A percentile compares a stretch with the other conserved stretches of the same genome.
Evolutionary conservation across 1,140 invertebrate genomes (phyloP).

Genomic region (Drosophila quadrilineata): DNA sequence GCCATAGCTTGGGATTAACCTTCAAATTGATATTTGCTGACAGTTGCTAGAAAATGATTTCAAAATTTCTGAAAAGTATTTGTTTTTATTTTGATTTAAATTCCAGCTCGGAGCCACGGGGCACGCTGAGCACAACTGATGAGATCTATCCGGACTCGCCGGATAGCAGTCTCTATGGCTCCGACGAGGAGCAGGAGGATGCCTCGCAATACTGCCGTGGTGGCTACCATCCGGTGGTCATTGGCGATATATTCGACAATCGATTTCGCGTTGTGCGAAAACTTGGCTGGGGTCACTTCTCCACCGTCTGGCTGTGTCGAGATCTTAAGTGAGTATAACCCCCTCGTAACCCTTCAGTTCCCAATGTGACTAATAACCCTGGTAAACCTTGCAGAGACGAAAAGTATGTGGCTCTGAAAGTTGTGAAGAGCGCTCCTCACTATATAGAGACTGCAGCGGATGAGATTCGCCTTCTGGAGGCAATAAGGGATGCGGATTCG

Average conservation of each 20-base stretch:
- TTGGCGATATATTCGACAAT: constrained; percentile 96
- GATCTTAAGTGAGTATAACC: constrained; percentile 85
- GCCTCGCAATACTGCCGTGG: constrained; percentile 96
- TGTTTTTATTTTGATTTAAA: constrained; percentile 1
- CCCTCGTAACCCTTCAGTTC: neutral
- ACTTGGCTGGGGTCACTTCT: constrained; percentile 99
- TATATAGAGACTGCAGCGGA: constrained; percentile 99
- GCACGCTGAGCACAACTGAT: constrained; percentile 72
- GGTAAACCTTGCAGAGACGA: constrained; percentile 90
- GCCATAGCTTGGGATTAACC: neutral
- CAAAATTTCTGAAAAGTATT: too few relatives aligned
- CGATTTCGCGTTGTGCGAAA: constrained; percentile 98
- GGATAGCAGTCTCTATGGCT: constrained; percentile 79
- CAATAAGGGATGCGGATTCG: constrained; percentile 95
- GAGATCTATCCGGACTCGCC: constrained; percentile 79
- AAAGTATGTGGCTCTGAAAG: constrained; percentile 98
- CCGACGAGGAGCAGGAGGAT: constrained; percentile 97
- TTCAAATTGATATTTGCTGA: too few relatives aligned
- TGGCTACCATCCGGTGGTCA: constrained; percentile 96
- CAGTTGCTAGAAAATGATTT: too few relatives aligned
- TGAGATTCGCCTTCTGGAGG: constrained; percentile 98
- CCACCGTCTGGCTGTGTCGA: constrained; percentile 98
- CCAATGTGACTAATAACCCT: neutral
- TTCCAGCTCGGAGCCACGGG: constrained; percentile 78
- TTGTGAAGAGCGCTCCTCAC: constrained; percentile 99